A percentile compares a stretch with the other conserved stretches of the same genome.
Evolutionary conservation across 2,797 vertebrate genomes (phyloP).

Genomic region (Chelonia mydas): DNA sequence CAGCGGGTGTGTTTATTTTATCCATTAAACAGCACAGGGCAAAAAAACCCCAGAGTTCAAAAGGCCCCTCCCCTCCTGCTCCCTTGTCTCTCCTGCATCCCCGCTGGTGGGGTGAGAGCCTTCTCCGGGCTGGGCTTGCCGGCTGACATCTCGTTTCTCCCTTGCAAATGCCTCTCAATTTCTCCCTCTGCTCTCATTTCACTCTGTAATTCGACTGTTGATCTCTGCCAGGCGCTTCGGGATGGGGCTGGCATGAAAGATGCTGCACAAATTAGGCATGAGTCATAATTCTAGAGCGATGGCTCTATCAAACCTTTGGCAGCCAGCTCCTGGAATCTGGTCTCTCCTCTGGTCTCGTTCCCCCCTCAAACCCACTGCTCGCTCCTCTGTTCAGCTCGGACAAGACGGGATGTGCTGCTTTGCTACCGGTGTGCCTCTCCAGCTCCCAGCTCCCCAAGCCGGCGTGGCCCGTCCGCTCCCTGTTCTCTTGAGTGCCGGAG

Average conservation of each 20-base stretch:
- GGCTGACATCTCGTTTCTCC: neutral
- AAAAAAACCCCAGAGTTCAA: neutral
- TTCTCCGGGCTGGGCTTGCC: neutral
- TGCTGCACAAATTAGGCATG: accelerated
- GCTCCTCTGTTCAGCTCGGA: neutral
- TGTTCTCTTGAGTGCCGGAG: neutral
- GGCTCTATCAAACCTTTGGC: neutral
- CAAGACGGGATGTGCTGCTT: neutral
- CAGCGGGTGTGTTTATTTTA: neutral
- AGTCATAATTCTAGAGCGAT: neutral
- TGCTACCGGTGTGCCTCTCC: neutral
- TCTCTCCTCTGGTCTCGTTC: accelerated
- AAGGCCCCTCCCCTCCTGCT: accelerated
- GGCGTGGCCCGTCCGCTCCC: neutral
- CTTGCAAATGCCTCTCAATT: neutral
- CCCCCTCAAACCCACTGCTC: neutral
- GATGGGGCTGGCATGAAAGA: neutral
- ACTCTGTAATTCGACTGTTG: neutral
- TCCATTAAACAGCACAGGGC: neutral
- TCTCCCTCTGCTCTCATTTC: neutral
- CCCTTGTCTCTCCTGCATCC: no score
- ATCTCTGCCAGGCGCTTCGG: neutral
- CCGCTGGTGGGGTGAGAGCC: neutral
- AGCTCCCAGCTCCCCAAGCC: neutral
- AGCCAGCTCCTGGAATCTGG: accelerated